These are phyloP conservation scores for Melanotaenia duboulayi DNA, from an alignment of 2,113 vertebrate genomes.

Conservation along the genomic window DNA sequence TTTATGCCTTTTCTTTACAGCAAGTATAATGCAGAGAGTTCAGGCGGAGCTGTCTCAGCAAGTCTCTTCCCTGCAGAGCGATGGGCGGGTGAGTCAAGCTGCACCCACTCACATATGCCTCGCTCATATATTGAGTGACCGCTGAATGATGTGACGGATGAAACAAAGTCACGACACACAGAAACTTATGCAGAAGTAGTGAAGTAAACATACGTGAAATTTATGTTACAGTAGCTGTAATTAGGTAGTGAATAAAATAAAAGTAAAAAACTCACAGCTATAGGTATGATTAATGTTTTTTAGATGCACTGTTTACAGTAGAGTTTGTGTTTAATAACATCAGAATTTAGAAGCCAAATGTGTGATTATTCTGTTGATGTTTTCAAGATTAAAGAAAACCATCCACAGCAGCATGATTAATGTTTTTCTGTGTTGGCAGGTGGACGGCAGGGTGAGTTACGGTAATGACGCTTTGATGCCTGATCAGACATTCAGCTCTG, in stretches of 20 bases:
- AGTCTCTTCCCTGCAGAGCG: constrained; percentile 92
- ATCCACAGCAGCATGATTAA: not conserved
- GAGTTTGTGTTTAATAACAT: not conserved
- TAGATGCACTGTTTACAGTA: not conserved
- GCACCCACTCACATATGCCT: constrained; percentile 36
- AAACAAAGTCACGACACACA: constrained; percentile 11
- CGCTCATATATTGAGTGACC: constrained; percentile 36
- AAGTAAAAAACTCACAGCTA: no score
- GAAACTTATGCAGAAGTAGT: not conserved
- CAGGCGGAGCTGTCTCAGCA: constrained; percentile 93
- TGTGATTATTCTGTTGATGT: not conserved
- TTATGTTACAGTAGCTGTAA: not conserved
- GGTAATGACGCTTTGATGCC: constrained; percentile 98
- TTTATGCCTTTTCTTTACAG: constrained; percentile 57
- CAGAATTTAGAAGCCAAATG: not conserved
- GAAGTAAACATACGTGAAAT: not conserved
- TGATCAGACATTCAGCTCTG: constrained; percentile 91
- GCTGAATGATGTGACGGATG: not conserved
- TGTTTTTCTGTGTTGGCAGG: constrained; percentile 73
- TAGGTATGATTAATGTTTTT: not conserved
- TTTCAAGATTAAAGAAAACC: not conserved
- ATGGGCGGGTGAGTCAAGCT: constrained; percentile 85
- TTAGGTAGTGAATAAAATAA: no score
- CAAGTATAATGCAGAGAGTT: constrained; percentile 90
- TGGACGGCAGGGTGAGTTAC: constrained; percentile 93